Evolutionary conservation across 2,113 vertebrate species (phyloP).

Genomic region (Synchiropus splendidus): DNA sequence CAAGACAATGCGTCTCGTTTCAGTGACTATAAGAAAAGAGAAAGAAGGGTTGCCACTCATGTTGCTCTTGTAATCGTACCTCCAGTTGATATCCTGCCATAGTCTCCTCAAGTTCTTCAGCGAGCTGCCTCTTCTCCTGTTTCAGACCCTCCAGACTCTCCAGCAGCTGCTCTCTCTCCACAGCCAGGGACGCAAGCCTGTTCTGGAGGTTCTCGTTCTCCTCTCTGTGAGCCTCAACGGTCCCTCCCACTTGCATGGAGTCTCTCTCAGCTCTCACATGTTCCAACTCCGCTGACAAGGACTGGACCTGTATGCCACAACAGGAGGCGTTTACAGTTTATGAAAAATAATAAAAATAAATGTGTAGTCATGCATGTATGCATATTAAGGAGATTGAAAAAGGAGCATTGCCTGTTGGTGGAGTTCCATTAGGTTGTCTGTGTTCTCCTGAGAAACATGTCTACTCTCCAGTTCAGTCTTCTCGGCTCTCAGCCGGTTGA

Average conservation of each 20-base stretch:
- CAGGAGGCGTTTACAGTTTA: background rate
- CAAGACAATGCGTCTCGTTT: no score
- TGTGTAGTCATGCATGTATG: background rate
- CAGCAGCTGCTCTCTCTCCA: slow-evolving; percentile 37
- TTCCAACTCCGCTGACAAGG: slow-evolving; percentile 24
- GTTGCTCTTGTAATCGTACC: no score
- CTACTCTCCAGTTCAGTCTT: no score
- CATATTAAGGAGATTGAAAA: background rate
- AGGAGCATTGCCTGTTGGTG: slow-evolving; percentile 1
- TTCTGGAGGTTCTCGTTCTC: slow-evolving; percentile 22
- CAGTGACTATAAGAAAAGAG: no score
- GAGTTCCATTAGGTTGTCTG: no score
- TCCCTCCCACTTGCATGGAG: background rate
- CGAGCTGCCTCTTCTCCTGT: slow-evolving; percentile 31
- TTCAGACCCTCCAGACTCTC: slow-evolving; percentile 23
- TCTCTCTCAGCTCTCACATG: slow-evolving; percentile 18
- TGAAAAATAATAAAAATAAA: background rate
- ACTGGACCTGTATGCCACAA: slow-evolving; percentile 7
- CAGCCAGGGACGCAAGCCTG: slow-evolving; percentile 13
- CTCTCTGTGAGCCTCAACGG: slow-evolving; percentile 1
- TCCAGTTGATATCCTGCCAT: background rate
- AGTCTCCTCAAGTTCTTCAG: slow-evolving; percentile 29
- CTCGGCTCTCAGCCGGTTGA: background rate
- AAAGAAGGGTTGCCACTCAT: no score
- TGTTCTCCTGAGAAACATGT: no score